These are phyloP conservation scores for Cylindroiulus punctatus DNA, from an alignment of 2,888 invertebrate genomes.

Conservation along the genomic window DNA sequence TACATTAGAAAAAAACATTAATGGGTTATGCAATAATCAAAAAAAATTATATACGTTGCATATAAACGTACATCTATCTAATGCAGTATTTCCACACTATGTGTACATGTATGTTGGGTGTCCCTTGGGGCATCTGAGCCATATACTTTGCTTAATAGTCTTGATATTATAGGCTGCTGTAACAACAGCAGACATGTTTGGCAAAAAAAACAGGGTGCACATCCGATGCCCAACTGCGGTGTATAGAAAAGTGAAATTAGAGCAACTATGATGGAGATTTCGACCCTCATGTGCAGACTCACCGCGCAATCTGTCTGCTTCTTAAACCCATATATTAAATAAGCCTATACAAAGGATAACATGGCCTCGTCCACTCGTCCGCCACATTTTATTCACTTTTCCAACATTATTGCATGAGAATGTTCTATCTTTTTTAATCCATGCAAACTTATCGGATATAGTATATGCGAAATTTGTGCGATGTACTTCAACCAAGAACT, in stretches of 20 bases:
- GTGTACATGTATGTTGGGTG: neutral
- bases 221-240: constrained; percentile 25
- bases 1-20: neutral
- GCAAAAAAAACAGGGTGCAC: constrained; percentile 29
- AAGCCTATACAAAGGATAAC: constrained; percentile 42
- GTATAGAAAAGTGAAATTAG: constrained; percentile 37
- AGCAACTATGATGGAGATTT: constrained; percentile 20
- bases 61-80: neutral
- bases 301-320: constrained; percentile 35
- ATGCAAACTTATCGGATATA: neutral
- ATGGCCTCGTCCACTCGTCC: constrained; percentile 12
- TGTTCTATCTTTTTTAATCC: neutral
- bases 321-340: constrained; percentile 37
- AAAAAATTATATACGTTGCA: neutral
- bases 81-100: neutral
- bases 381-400: constrained; percentile 19
- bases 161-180: constrained; percentile 39
- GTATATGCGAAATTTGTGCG: neutral
- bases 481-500: neutral
- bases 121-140: neutral
- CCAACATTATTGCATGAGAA: neutral
- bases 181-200: constrained; percentile 43
- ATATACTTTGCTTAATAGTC: constrained; percentile 41
- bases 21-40: neutral
- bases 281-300: constrained; percentile 33